Conservation (phyloP, 2,113 vertebrate species). For the Telmatochromis brichardi region DNA sequence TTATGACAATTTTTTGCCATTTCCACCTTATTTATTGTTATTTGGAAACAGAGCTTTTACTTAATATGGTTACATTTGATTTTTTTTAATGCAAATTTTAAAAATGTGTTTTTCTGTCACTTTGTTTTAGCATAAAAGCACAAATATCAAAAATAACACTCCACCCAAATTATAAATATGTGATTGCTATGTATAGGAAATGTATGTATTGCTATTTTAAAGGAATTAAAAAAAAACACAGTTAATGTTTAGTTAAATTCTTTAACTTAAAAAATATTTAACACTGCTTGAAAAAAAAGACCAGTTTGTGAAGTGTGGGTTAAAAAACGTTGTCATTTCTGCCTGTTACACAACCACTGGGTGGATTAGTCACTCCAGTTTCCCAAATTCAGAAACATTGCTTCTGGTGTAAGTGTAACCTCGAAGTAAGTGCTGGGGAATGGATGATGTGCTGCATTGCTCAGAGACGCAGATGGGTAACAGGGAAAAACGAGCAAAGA, state of each 20-base stretch:
- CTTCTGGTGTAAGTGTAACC: conserved; percentile 26
- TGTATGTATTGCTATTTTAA: neutral
- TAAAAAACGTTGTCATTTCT: neutral
- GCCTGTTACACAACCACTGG: conserved; percentile 48
- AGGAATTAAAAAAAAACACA: neutral
- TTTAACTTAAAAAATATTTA: neutral
- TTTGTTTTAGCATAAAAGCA: neutral
- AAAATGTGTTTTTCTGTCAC: neutral
- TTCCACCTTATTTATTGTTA: neutral
- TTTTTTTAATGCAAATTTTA: neutral
- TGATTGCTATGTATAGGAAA: neutral
- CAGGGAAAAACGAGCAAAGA: neutral
- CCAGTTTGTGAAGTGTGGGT: neutral
- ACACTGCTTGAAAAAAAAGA: neutral
- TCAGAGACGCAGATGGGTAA: conserved; percentile 27
- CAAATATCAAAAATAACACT: neutral
- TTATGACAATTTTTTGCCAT: neutral
- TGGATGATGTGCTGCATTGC: conserved; percentile 34
- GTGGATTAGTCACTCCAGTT: conserved; percentile 64
- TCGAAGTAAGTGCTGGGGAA: conserved; percentile 23
- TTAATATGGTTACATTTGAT: neutral
- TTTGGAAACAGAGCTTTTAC: neutral
- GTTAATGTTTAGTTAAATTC: neutral
- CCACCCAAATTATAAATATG: neutral
- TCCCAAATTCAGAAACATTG: conserved; percentile 34